Evolutionary conservation across 2,113 vertebrate species (phyloP).

Genomic region (Nibea albiflora): DNA sequence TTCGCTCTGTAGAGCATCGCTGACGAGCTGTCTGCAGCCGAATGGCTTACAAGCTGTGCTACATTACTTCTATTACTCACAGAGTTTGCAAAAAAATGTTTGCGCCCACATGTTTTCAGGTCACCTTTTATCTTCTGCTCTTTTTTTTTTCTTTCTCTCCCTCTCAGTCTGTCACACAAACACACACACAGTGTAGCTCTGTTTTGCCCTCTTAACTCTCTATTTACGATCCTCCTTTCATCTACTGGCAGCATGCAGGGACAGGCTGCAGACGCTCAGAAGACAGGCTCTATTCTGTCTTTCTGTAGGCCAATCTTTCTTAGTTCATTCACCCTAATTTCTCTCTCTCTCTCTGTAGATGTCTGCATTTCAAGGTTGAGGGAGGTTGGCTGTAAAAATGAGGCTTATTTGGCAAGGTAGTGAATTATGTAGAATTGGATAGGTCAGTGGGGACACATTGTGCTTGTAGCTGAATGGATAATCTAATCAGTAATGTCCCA

Average conservation of each 20-base stretch:
- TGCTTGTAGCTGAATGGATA: constrained; percentile 41
- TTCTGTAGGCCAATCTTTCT: constrained; percentile 9
- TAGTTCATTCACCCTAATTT: background rate
- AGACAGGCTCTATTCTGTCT: constrained; percentile 1
- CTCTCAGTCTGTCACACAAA: background rate
- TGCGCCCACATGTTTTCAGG: constrained; percentile 26
- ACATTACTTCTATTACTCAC: constrained; percentile 20
- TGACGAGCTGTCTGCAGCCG: constrained; percentile 32
- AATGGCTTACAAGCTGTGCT: constrained; percentile 26
- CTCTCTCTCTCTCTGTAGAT: background rate
- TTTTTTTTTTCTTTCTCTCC: too few species aligned
- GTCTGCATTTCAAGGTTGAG: constrained; percentile 30
- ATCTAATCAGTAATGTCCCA: constrained; percentile 54
- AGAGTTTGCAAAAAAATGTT: constrained; percentile 1
- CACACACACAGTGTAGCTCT: constrained; percentile 5
- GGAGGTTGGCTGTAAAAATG: constrained; percentile 1
- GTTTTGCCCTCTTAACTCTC: constrained; percentile 33
- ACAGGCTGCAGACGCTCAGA: constrained; percentile 26
- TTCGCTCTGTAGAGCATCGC: constrained; percentile 11
- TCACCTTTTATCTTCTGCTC: background rate
- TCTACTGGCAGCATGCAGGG: constrained; percentile 45
- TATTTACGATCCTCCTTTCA: constrained; percentile 47
- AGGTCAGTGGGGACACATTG: constrained; percentile 21
- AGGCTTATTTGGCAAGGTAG: background rate
- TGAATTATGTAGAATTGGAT: constrained; percentile 15